Conservation (phyloP, 2,113 vertebrate species). For the Cichladusa arquata region DNA sequence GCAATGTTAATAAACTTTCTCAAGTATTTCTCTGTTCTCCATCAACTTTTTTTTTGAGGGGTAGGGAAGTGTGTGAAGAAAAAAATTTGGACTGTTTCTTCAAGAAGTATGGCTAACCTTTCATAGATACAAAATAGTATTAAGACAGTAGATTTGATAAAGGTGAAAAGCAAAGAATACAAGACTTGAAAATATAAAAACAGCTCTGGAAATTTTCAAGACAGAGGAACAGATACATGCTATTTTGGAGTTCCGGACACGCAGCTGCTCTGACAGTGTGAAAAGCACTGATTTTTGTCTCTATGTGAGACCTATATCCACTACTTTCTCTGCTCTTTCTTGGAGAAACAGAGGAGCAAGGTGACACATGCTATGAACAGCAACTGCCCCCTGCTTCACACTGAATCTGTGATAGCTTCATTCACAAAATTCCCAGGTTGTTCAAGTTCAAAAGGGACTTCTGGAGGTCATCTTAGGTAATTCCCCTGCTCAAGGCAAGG, state of each 20-base stretch:
- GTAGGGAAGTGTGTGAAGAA: neutral
- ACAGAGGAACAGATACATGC: neutral
- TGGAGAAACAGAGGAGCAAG: neutral
- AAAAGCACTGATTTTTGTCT: neutral
- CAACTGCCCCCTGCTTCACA: neutral
- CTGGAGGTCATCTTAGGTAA: neutral
- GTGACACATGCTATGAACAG: rapidly evolving
- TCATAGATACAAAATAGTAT: neutral
- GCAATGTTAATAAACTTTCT: neutral
- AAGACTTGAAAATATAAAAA: neutral
- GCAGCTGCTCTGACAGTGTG: neutral
- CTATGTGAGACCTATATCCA: neutral
- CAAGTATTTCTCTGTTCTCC: neutral
- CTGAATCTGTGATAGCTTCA: neutral
- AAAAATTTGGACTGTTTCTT: neutral
- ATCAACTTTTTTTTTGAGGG: neutral
- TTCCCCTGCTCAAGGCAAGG: neutral
- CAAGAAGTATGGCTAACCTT: neutral
- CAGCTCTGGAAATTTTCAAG: neutral
- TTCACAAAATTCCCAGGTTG: neutral
- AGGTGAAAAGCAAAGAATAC: neutral
- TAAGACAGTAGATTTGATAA: neutral
- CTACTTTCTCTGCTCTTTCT: neutral
- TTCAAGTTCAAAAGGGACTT: neutral
- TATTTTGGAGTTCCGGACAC: neutral